Conservation (phyloP, 2,888 invertebrate species). For the Tolmerus cingulatus region DNA sequence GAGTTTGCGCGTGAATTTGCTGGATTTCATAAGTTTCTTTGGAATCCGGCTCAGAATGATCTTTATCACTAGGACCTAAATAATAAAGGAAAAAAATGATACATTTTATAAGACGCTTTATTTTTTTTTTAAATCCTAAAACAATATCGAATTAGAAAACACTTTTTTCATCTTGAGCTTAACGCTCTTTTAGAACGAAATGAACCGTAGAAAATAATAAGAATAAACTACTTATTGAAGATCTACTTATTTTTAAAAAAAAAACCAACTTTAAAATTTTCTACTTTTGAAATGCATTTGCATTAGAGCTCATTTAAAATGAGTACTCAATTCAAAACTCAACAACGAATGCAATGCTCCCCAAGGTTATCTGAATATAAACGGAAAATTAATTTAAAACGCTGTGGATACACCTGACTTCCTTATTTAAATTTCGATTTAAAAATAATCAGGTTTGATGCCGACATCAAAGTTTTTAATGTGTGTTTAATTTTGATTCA, state of each 20-base stretch:
- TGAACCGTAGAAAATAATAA: too few species aligned
- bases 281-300: not conserved
- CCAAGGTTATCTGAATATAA: not conserved
- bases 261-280: not conserved
- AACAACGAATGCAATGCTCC: not conserved
- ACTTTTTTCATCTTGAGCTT: too few species aligned
- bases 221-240: too few species aligned
- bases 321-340: not conserved
- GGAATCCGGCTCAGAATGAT: constrained; percentile 72
- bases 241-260: too few species aligned
- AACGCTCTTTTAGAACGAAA: too few species aligned
- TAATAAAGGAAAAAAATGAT: not conserved
- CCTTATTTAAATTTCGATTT: not conserved
- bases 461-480: not conserved
- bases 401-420: not conserved
- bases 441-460: not conserved
- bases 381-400: not conserved
- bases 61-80: constrained; percentile 70
- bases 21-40: constrained; percentile 73
- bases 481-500: too few species aligned
- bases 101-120: not conserved
- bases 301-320: not conserved
- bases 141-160: too few species aligned
- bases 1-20: constrained; percentile 67
- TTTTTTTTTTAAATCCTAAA: too few species aligned